Conservation (phyloP, 2,888 invertebrate species). For the Xanthia togata region DNA sequence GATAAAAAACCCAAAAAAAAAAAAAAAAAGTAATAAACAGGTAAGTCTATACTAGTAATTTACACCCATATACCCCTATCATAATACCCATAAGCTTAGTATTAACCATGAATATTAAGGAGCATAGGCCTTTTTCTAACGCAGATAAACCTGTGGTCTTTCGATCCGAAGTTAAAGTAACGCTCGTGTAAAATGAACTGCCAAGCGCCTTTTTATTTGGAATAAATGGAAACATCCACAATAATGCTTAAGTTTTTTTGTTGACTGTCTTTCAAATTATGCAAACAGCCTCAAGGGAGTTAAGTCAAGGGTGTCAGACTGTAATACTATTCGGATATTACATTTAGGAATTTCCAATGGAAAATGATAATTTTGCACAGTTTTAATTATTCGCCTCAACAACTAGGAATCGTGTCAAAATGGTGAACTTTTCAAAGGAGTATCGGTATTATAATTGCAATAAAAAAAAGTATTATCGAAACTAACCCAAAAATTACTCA, state of each 20-base stretch:
- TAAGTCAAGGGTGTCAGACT: background rate
- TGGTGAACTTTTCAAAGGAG: background rate
- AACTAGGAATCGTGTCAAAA: background rate
- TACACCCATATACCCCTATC: too few relatives aligned
- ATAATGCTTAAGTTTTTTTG: constrained; percentile 4
- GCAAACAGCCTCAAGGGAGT: constrained; percentile 14
- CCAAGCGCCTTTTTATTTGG: background rate
- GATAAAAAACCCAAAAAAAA: too few relatives aligned
- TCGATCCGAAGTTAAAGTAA: background rate
- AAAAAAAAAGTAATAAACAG: too few relatives aligned
- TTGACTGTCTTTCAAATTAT: constrained; percentile 34
- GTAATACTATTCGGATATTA: constrained; percentile 29
- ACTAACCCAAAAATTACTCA: too few relatives aligned
- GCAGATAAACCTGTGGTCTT: background rate
- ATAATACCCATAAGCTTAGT: background rate
- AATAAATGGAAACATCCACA: background rate
- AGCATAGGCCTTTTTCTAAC: background rate
- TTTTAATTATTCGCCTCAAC: constrained; percentile 33
- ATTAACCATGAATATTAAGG: background rate
- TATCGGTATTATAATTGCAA: background rate
- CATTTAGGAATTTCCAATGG: constrained; percentile 23
- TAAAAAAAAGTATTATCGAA: background rate
- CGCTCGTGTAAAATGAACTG: background rate
- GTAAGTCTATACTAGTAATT: too few relatives aligned
- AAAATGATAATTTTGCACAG: background rate